Evolutionary conservation across 2,113 vertebrate species (phyloP), one percentile per base, ranked within the genome.

Genomic region (Hippocampus zosterae): DNA sequence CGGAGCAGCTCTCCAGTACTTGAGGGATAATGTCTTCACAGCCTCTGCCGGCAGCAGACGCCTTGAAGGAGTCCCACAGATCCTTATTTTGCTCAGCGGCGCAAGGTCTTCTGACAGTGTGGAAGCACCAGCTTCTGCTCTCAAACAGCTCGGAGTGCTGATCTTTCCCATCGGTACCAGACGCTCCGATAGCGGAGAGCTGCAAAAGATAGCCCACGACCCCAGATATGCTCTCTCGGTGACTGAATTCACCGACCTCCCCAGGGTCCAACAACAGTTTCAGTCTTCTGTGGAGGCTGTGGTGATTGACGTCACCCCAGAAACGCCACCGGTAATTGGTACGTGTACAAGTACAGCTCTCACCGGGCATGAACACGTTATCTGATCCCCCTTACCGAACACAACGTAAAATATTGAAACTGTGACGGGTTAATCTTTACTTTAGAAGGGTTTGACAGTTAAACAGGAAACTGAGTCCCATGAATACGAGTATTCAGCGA

Each of bases 21-120:
- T 77, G 62, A 77, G 62, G 33, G 67, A 77, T 13, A 78, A 90
- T 21, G 75, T 95, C 33, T 94, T 95, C 2, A 93, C 92, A 53
- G 82, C 63, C 65, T 85, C 90, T 0, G 88, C 93, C 0, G 95
- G 95, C 16, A 94, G 94, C 82, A 92, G 95, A 48, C 91, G 88
- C 0, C 88, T 90, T 2, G 91, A 93, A 19, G 89, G 91, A 0
- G 89, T 33, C 33, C 33, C 33, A 33, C 33, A 33, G 33, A 0
- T 33, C 33, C 33, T 33, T 5, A 33, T 33, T 5, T 33, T 33
- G 33, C 33, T 33, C 33, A 33, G 33, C 33, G 33, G 33, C 5
- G 33, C 33, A 33, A 33, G 33, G 33, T 33, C 33, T 33, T 33
- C 33, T 33, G 33, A 33, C 5, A 33, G 33, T 33, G 33, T 5